Conservation (phyloP, 2,113 vertebrate genomes). For the Grammomys dolichurus region DNA sequence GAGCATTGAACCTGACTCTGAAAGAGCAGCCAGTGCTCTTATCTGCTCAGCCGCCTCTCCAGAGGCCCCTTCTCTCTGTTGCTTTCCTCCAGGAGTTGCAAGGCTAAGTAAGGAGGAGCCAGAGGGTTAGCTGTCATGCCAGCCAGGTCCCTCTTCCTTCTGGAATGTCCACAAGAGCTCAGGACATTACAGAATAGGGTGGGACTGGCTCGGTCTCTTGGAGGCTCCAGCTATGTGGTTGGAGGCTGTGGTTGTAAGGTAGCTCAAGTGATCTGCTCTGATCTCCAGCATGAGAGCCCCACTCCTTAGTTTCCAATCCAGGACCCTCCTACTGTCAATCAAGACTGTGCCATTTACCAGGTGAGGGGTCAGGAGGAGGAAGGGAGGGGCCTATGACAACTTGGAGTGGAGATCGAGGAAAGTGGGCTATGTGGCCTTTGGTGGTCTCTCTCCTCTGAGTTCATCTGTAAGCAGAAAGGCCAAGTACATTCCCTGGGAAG, state of each 20-base stretch:
- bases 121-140: neutral
- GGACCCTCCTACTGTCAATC: too few relatives aligned
- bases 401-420: neutral
- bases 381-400: neutral
- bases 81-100: neutral
- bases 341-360: neutral
- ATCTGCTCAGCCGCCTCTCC: neutral
- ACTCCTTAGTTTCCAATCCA: neutral
- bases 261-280: neutral
- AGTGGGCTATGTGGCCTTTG: too few relatives aligned
- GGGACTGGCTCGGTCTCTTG: neutral
- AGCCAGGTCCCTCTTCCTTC: neutral
- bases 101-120: neutral
- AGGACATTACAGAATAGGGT: neutral
- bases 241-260: accelerated
- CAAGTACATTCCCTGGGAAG: neutral
- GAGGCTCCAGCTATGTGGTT: neutral
- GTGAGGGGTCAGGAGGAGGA: neutral
- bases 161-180: neutral
- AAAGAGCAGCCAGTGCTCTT: neutral
- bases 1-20: neutral
- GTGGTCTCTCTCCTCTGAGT: neutral
- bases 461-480: neutral
- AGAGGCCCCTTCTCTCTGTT: neutral
- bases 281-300: neutral